Base-by-base conservation (phyloP, 2,888 invertebrate genomes). In the Tipula helvola region DNA sequence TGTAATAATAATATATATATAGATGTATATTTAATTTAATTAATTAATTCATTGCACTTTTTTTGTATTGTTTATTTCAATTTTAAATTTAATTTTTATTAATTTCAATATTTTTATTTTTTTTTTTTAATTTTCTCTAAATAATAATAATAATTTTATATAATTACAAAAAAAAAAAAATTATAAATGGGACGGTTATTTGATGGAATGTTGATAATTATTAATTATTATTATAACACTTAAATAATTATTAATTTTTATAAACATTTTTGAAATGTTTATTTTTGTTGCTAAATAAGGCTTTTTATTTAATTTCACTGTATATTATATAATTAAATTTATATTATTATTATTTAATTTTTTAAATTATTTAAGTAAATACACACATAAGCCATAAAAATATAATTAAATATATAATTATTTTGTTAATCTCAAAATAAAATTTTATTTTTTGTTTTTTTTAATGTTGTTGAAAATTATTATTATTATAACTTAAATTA, bases 211-310 rank as follows among this genome's bases (percentile, higher is more conserved):
- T 41, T 39, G n/a, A 84, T 13, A 52, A 52, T 52, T 52, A 39
- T 39, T 28, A 36, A 84, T 84, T 84, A 39, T 84, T 83, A 83
- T 71, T 84, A 84, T 84, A 36, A 41, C 71, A 71, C 71, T 71
- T 71, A 71, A 71, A 71, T 71, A 71, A 71, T 71, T 84, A 36
- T 36, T 84, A n/a, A 3, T 84, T 84, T 84, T 39, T 84, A 84
- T 39, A 84, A 84, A 84, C 84, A 84, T 84, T 84, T 84, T 84
- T 84, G 16, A 84, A 84, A 84, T 84, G 84, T 84, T 84, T 84
- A 8, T 84, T 16, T 36, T 39, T 39, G 0, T 39, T 39, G 36
- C 84, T 84, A 84, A 84, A 39, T 84, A 36, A 39, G 41, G 41
- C 36, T 39, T 84, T 84, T 71, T 71, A 71, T 71, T 71, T 52